Conservation (phyloP, 2,888 invertebrate genomes). For the Phasia obesa region DNA sequence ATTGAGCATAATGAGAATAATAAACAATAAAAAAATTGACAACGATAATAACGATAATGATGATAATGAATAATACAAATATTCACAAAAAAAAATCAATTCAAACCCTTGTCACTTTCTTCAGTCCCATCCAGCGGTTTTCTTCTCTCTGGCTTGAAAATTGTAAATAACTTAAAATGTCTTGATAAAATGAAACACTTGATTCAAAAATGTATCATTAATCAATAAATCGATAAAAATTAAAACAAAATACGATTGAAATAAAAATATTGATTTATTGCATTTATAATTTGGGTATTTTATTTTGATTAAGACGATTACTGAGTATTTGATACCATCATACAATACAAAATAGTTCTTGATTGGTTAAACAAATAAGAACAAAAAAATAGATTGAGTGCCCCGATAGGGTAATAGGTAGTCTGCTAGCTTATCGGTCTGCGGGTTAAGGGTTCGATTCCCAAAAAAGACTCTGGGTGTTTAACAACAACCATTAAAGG, state of each 20-base stretch:
- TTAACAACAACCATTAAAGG: too few species aligned
- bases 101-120: not conserved
- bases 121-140: not conserved
- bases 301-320: not conserved
- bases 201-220: slow-evolving; percentile 4
- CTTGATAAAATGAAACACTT: slow-evolving; percentile 24
- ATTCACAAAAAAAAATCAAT: slow-evolving; percentile 12
- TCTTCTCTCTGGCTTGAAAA: not conserved
- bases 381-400: too few species aligned
- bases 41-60: too few species aligned
- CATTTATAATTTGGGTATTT: not conserved
- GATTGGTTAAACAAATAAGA: not conserved
- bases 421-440: too few species aligned
- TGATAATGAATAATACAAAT: slow-evolving; percentile 58
- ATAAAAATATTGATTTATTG: slow-evolving; percentile 33
- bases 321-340: not conserved
- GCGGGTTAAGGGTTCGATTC: too few species aligned
- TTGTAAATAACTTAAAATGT: not conserved
- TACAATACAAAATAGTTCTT: not conserved
- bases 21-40: slow-evolving; percentile 43
- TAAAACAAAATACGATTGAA: not conserved
- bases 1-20: slow-evolving; percentile 29
- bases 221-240: slow-evolving; percentile 30
- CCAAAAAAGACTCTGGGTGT: too few species aligned
- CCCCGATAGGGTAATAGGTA: too few species aligned